phyloP scores from a whole-genome alignment of 2,113 vertebrate genomes.

The Entelurus aequoreus region DNA sequence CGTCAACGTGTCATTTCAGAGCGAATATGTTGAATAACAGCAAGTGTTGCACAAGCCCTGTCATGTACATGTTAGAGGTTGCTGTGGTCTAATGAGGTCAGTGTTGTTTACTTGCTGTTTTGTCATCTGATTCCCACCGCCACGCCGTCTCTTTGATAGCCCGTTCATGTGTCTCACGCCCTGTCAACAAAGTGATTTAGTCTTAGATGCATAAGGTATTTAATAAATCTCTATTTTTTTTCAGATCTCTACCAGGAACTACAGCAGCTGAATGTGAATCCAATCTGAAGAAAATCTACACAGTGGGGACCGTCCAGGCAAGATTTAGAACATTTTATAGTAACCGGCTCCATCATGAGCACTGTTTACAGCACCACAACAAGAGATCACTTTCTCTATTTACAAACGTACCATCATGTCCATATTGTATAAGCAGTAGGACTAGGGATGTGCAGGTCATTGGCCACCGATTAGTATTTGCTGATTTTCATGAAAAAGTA shows the following conservation, averaged over 20 bases:
- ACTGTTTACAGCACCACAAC: not conserved
- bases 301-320: constrained; percentile 90
- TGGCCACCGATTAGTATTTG: no score
- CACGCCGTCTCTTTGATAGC: constrained; percentile 19
- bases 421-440: no score
- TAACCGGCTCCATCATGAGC: not conserved
- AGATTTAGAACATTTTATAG: constrained; percentile 18
- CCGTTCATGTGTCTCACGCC: constrained; percentile 6
- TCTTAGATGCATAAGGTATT: not conserved
- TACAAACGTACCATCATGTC: no score
- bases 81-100: constrained; percentile 50
- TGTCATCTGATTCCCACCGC: constrained; percentile 43
- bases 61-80: constrained; percentile 20
- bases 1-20: not conserved
- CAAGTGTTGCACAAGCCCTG: constrained; percentile 26
- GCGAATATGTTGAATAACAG: constrained; percentile 1
- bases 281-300: constrained; percentile 94
- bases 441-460: no score
- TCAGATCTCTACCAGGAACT: constrained; percentile 88
- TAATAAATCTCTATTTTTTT: not conserved
- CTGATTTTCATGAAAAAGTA: no score
- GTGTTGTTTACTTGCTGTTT: constrained; percentile 57
- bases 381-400: not conserved
- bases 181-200: not conserved
- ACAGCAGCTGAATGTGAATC: constrained; percentile 94